Conservation (phyloP, 2,113 vertebrate species). For the Syngnathus typhle region DNA sequence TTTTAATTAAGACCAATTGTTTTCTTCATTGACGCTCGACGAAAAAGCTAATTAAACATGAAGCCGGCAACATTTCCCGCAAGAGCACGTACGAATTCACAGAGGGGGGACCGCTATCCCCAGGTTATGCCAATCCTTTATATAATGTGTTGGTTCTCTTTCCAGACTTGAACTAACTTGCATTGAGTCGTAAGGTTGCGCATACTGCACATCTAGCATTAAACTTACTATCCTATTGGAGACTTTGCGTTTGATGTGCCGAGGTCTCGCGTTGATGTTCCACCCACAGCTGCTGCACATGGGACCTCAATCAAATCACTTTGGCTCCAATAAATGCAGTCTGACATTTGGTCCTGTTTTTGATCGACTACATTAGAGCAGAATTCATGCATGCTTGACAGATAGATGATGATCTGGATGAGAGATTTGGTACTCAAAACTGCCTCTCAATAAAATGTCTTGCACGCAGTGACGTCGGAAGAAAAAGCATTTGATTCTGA, state of each 20-base stretch:
- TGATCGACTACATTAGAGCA: slow-evolving; percentile 3
- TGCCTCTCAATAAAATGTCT: slow-evolving; percentile 3
- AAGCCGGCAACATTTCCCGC: slow-evolving; percentile 58
- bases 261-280: slow-evolving; percentile 1
- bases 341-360: slow-evolving; percentile 8
- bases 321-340: slow-evolving; percentile 3
- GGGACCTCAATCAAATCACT: slow-evolving; percentile 7
- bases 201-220: background rate
- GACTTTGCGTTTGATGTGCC: slow-evolving; percentile 4
- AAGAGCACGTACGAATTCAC: slow-evolving; percentile 49
- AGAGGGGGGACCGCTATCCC: slow-evolving; percentile 26
- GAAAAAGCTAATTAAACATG: slow-evolving; percentile 66
- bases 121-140: slow-evolving; percentile 32
- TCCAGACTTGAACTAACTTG: background rate
- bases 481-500: background rate
- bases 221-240: background rate
- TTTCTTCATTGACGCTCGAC: slow-evolving; percentile 58
- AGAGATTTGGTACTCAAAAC: slow-evolving; percentile 1
- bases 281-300: slow-evolving; percentile 5
- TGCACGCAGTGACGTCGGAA: background rate
- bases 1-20: slow-evolving; percentile 74
- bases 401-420: slow-evolving; percentile 7
- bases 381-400: slow-evolving; percentile 4
- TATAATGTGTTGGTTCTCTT: background rate
- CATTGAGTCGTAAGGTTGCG: background rate